Percentiles rank a stretch among this genome's conserved stretches.
Conservation (phyloP, 2,888 invertebrate genomes). For the Crossocerus cetratus region DNA sequence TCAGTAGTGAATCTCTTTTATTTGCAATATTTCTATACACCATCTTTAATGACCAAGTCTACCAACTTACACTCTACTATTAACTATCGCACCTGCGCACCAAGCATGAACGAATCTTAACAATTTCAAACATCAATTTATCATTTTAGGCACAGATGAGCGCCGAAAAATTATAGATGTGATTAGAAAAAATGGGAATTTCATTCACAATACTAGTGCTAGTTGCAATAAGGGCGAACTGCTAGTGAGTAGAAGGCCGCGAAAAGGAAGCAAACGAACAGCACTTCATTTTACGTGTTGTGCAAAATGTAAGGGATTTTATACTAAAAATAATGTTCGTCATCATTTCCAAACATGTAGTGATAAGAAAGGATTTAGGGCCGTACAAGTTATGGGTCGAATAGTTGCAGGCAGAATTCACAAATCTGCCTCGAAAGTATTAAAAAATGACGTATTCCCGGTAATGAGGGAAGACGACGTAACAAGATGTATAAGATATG, state of each 20-base stretch:
- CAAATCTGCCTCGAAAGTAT: background rate
- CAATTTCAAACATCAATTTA: too few species aligned
- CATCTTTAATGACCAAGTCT: too few species aligned
- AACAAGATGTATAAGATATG: conserved; percentile 22
- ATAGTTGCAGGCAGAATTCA: conserved; percentile 7
- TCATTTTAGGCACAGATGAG: background rate
- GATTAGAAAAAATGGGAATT: background rate
- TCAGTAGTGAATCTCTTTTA: too few species aligned
- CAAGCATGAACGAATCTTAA: too few species aligned
- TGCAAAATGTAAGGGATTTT: conserved; percentile 2
- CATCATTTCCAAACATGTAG: background rate
- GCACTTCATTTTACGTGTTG: background rate
- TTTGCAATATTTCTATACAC: too few species aligned
- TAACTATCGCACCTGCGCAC: too few species aligned
- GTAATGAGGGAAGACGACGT: conserved; percentile 30
- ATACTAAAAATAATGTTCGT: background rate
- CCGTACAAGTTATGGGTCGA: conserved; percentile 3
- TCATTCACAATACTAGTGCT: background rate
- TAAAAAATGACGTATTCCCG: conserved; percentile 25
- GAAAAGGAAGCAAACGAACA: background rate
- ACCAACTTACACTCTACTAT: too few species aligned
- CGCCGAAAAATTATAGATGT: background rate
- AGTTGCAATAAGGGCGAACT: background rate
- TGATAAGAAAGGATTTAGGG: background rate
- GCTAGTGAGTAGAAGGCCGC: background rate